Conservation (phyloP, 2,888 invertebrate genomes). For the Epinotia nisella region DNA sequence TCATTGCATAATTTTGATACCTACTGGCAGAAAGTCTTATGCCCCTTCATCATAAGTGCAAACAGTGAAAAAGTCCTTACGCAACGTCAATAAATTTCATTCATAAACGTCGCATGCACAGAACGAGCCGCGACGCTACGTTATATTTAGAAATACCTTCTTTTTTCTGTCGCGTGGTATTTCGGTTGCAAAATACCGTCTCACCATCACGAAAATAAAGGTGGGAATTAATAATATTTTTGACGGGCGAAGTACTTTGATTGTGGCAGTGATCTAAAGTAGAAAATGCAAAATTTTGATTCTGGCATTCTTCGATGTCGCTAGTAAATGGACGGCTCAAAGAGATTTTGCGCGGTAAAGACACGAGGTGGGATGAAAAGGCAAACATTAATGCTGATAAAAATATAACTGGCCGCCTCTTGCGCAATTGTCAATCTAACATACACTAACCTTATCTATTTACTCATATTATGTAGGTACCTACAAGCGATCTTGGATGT, state of each 20-base stretch:
- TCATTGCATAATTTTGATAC: neutral
- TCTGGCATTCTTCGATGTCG: neutral
- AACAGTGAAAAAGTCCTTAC: slow-evolving; percentile 42
- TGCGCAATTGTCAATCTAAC: too few relatives aligned
- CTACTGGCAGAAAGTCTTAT: neutral
- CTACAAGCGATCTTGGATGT: too few relatives aligned
- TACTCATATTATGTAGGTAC: too few relatives aligned
- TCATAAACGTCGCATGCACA: slow-evolving; percentile 61
- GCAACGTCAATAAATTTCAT: slow-evolving; percentile 58
- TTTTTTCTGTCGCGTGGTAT: slow-evolving; percentile 70
- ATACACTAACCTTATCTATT: too few relatives aligned
- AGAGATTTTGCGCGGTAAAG: too few relatives aligned
- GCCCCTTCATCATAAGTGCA: slow-evolving; percentile 4
- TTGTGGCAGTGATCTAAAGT: neutral
- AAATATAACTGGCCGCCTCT: too few relatives aligned
- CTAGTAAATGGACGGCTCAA: neutral
- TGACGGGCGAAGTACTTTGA: slow-evolving; percentile 16
- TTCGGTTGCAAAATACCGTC: slow-evolving; percentile 72
- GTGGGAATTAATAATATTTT: slow-evolving; percentile 30
- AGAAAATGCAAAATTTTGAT: neutral
- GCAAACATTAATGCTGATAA: too few relatives aligned
- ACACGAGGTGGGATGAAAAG: too few relatives aligned
- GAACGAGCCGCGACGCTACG: slow-evolving; percentile 54
- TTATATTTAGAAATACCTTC: slow-evolving; percentile 66
- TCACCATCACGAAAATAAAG: slow-evolving; percentile 49